Base-by-base conservation (phyloP, 2,888 invertebrate genomes). In the Deladenus siricidicola region DNA sequence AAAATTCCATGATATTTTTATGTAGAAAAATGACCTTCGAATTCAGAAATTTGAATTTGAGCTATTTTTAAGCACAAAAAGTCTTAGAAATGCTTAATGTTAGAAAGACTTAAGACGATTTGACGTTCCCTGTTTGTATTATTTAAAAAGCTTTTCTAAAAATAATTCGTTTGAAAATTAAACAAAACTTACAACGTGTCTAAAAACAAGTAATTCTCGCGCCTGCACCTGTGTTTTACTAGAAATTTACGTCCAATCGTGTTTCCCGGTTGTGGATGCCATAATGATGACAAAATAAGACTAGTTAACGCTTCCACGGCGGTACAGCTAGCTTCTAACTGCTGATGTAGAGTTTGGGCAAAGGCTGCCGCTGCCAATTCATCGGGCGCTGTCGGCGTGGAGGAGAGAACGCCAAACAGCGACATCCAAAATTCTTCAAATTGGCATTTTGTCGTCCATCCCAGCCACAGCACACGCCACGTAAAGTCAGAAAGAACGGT, bases 341-440 rank as follows among this genome's bases (percentile, higher is more conserved):
- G 71, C 48, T 70, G 59, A 23, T 44, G 19, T 3, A 63, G 39
- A 19, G 66, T 53, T 59, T 66, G 44, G 43, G 29, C 21, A 10
- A 10, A 6, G 21, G 30, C 39, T 14, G 53, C 30, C 23, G 53
- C 29, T 34, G 30, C 2, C n/a, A 53, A 4, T 39, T 60, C 60
- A n/a, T n/a, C 8, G 8, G 45, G 28, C 21, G 48, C 71, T 8
- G 66, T 68, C 3, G 75, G 73, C 17, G 73, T 73, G 4, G 71
- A 73, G 6, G 70, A 75, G 6, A 73, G 62, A 14, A 73, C 75
- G 1, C 73, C 73, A 21, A 73, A 70, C 8, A 73, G 56, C 3
- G 75, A 73, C 62, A 74, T 74, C 69, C 72, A 73, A 23, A 62
- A 65, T 23, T 74, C 69, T 30, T 73, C 73, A 52, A 74, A 73